Base-by-base conservation (phyloP, 1,140 invertebrate species). In the Neotoxoptera formosana region DNA sequence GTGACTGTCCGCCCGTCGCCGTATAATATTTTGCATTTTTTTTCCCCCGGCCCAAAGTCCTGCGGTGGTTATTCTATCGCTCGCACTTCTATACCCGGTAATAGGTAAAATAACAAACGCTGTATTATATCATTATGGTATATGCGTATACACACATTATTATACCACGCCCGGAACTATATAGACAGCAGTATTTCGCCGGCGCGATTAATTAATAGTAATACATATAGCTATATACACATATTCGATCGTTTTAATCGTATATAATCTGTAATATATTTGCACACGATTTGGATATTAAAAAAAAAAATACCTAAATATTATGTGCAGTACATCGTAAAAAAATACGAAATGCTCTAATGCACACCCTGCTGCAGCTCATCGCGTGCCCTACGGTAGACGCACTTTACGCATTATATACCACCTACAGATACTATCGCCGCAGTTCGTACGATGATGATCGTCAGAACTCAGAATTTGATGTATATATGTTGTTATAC, bases 11-110 rank as follows among this genome's bases (percentile, higher is more conserved):
- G 36, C 34, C 56, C 45, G 25, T 53, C 7, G 23, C 53, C 2
- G 47, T 47, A 48, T 30, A 87, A n/a, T 87, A 87, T 87, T 89
- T 89, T 56, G 34, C 88, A 41, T 56, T 34, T 53, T 89, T 51
- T 89, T 41, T n/a, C 41, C n/a, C 6, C 21, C 20, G 2, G 20
- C 20, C n/a, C 34, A 89, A 34, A 14, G 20, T n/a, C 20, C 47
- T 17, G 11, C n/a, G n/a, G 11, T 20, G n/a, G n/a, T 51, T 48
- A n/a, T 41, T 83, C 84, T 30, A 88, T 34, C 25, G 25, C 41
- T 23, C 34, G 6, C 6, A 36, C 83, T 51, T 1, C 34, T 45
- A 6, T 30, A 25, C 41, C n/a, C n/a, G n/a, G 60, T 76, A 76
- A 76, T 76, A n/a, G 60, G 60, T 76, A 17, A 76, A 76, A 76